phyloP scores from a whole-genome alignment of 2,888 invertebrate species.

The Cheilosia variabilis region DNA sequence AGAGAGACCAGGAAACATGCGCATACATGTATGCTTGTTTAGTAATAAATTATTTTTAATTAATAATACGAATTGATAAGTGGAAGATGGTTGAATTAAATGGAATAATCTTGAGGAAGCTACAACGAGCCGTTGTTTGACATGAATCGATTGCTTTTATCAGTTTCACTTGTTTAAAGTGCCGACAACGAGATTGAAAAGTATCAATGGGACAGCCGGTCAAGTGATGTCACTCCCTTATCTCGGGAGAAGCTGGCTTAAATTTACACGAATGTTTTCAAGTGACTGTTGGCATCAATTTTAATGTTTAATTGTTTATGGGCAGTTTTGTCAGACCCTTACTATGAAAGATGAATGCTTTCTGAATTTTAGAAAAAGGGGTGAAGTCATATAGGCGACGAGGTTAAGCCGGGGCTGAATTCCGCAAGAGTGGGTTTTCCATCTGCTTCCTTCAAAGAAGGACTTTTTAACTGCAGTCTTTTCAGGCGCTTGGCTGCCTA shows the following conservation, averaged over 20 bases:
- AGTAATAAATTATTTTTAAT: constrained; percentile 65
- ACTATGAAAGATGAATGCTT: too few species aligned
- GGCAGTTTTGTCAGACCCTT: too few species aligned
- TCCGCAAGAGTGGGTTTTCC: too few species aligned
- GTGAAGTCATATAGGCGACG: too few species aligned
- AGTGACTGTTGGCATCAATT: too few species aligned
- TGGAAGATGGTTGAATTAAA: constrained; percentile 32
- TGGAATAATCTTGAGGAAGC: constrained; percentile 22
- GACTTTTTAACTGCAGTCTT: too few species aligned
- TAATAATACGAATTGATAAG: constrained; percentile 63
- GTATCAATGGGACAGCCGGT: background rate
- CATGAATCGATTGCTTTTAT: constrained; percentile 50
- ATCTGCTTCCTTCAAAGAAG: too few species aligned
- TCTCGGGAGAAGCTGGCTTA: background rate
- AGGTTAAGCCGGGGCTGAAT: too few species aligned
- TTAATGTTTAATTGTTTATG: too few species aligned
- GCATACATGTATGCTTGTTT: background rate
- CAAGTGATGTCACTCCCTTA: constrained; percentile 21
- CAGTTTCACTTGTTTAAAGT: constrained; percentile 18
- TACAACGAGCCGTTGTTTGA: constrained; percentile 41
- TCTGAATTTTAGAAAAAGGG: too few species aligned
- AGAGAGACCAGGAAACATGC: constrained; percentile 56
- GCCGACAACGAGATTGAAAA: constrained; percentile 8
- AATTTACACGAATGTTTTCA: too few species aligned
- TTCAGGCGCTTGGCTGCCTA: too few species aligned